phyloP scores from a whole-genome alignment of 2,797 vertebrate species.

The Manis crassicaudata region DNA sequence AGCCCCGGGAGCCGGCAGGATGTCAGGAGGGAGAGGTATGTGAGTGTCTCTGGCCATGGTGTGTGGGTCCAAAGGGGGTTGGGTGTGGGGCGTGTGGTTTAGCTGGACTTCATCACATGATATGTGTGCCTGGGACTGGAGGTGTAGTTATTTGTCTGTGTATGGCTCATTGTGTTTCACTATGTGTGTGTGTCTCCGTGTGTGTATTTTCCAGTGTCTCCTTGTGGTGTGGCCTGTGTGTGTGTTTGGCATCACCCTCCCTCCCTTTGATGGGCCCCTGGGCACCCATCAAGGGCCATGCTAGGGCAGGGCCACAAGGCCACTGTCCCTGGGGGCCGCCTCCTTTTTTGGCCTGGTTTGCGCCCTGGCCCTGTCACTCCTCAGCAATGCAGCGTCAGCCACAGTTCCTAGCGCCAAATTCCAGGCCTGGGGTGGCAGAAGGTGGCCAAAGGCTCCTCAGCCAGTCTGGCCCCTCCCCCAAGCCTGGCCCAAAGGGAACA shows the following conservation, averaged over 20 bases:
- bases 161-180: conserved; percentile 64
- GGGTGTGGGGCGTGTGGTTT: conserved; percentile 67
- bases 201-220: conserved; percentile 52
- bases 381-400: conserved; percentile 77
- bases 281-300: not conserved
- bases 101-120: conserved; percentile 35
- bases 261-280: not conserved
- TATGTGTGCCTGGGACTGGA: conserved; percentile 55
- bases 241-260: not conserved
- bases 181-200: conserved; percentile 33
- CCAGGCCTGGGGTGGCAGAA: conserved; percentile 60
- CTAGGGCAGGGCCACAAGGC: conserved; percentile 51
- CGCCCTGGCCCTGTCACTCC: conserved; percentile 64
- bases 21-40: conserved; percentile 80
- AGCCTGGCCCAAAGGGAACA: not conserved
- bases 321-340: conserved; percentile 59
- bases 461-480: not conserved
- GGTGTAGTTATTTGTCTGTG: conserved; percentile 56
- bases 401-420: conserved; percentile 66
- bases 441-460: conserved; percentile 55
- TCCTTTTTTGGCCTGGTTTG: conserved; percentile 73
- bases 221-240: not conserved
- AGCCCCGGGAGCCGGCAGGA: conserved; percentile 54
- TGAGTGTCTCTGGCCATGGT: not conserved
- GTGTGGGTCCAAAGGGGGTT: conserved; percentile 12